Conservation (phyloP, 37 sponge, comb jelly and placozoan genomes). For the Agelas oroides region DNA sequence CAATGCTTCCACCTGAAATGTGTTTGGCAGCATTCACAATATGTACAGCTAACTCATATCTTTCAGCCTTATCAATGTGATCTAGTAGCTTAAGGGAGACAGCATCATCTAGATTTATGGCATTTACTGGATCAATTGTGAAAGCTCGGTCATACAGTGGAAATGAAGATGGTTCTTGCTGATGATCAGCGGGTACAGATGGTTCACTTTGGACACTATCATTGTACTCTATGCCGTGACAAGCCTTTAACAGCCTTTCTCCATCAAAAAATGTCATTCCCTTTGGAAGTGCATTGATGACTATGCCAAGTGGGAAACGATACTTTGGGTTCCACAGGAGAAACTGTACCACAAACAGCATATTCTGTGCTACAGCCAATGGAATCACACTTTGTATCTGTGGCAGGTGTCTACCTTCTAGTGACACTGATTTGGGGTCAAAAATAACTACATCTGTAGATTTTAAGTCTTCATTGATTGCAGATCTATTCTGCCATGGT, state of each 20-base stretch:
- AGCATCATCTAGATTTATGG: slow-evolving; percentile 77
- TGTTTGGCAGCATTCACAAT: slow-evolving; percentile 56
- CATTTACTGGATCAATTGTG: slow-evolving; percentile 79
- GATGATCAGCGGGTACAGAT: not conserved
- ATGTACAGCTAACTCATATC: slow-evolving; percentile 68
- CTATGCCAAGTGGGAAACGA: slow-evolving; percentile 53
- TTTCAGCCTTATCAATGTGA: not conserved
- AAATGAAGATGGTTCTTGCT: not conserved
- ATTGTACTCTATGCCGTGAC: slow-evolving; percentile 23
- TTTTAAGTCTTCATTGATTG: slow-evolving; percentile 2
- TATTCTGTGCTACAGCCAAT: slow-evolving; percentile 35
- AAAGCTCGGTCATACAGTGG: slow-evolving; percentile 44
- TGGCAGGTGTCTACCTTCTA: slow-evolving; percentile 41
- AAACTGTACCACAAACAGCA: slow-evolving; percentile 65
- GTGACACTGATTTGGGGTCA: not conserved
- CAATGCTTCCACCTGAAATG: not conserved
- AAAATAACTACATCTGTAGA: slow-evolving; percentile 56
- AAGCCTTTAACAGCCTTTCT: slow-evolving; percentile 36
- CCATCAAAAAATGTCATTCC: slow-evolving; percentile 52
- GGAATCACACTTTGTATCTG: slow-evolving; percentile 60
- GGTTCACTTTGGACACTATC: not conserved
- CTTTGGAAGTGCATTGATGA: slow-evolving; percentile 50
- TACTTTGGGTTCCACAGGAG: slow-evolving; percentile 47
- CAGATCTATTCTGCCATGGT: not conserved
- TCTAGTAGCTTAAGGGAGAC: slow-evolving; percentile 28